These are phyloP conservation scores for Zaprionus camerounensis DNA, from an alignment of 1,140 invertebrate species.

Conservation along the genomic window DNA sequence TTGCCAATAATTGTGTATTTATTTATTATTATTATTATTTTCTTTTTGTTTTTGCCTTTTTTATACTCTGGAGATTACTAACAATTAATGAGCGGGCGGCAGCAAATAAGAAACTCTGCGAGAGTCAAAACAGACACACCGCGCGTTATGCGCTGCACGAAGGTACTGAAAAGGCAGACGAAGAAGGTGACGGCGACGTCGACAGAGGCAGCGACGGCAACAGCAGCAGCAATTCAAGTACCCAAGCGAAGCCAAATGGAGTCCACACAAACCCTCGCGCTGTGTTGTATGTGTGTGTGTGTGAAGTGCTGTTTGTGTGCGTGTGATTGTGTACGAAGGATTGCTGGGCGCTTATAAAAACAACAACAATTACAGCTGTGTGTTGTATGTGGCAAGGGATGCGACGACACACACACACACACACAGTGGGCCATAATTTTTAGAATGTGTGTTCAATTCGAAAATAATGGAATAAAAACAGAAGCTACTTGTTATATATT, in stretches of 20 bases:
- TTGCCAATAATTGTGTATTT: constrained; percentile 11
- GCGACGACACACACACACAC: constrained; percentile 18
- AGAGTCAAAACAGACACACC: constrained; percentile 60
- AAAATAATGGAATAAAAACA: background rate
- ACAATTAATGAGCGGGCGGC: constrained; percentile 62
- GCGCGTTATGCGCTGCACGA: constrained; percentile 77
- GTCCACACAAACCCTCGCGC: constrained; percentile 63
- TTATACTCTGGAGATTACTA: constrained; percentile 33
- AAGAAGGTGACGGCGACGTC: constrained; percentile 25
- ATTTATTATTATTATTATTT: constrained; percentile 18
- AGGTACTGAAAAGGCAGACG: constrained; percentile 70
- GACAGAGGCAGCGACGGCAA: constrained; percentile 31
- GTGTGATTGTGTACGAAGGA: constrained; percentile 37
- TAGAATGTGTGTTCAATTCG: constrained; percentile 9
- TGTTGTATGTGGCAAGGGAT: constrained; percentile 44
- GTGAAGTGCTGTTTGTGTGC: background rate
- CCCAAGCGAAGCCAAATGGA: constrained; percentile 72
- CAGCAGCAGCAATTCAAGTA: constrained; percentile 33
- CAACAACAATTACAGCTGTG: constrained; percentile 77
- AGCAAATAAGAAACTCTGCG: constrained; percentile 67
- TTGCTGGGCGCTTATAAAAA: constrained; percentile 57
- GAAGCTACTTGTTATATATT: background rate
- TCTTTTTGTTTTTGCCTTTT: background rate
- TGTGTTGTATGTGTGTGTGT: constrained; percentile 11
- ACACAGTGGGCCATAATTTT: constrained; percentile 47